Percentiles rank a stretch among this genome's conserved stretches.
phyloP scores from a whole-genome alignment of 2,797 vertebrate species.

The Mus spretus region DNA sequence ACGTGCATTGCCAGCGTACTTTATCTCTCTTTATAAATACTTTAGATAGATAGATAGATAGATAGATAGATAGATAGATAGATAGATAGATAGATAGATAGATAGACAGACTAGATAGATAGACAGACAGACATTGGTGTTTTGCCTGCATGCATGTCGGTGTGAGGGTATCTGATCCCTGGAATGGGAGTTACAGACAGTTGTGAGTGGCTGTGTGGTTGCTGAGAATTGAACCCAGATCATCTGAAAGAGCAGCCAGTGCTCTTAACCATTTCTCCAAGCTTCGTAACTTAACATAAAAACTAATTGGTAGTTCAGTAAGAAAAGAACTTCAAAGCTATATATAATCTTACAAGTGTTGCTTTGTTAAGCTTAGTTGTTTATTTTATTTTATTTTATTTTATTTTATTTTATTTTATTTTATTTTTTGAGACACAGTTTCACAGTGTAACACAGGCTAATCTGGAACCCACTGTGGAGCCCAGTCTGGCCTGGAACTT shows the following conservation, averaged over 20 bases:
- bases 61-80: too few species aligned
- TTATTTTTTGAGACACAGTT: neutral
- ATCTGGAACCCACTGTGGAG: neutral
- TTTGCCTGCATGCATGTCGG: neutral
- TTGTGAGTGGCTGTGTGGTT: neutral
- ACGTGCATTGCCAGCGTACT: neutral
- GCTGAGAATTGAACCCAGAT: neutral
- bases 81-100: too few species aligned
- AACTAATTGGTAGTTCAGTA: neutral
- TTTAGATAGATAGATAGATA: too few species aligned
- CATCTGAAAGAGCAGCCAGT: neutral
- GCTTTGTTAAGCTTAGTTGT: neutral
- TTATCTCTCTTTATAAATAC: neutral
- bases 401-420: neutral
- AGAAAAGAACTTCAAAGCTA: neutral
- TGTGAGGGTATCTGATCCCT: neutral
- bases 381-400: neutral
- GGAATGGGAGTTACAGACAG: neutral
- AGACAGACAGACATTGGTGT: neutral
- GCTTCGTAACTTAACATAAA: neutral
- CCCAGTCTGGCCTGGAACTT: neutral
- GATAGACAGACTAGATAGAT: too few species aligned
- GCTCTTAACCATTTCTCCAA: neutral
- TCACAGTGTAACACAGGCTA: neutral
- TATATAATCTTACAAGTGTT: neutral